Evolutionary conservation across 2,888 invertebrate species (phyloP).

Genomic region (Drosophila setosimentum): DNA sequence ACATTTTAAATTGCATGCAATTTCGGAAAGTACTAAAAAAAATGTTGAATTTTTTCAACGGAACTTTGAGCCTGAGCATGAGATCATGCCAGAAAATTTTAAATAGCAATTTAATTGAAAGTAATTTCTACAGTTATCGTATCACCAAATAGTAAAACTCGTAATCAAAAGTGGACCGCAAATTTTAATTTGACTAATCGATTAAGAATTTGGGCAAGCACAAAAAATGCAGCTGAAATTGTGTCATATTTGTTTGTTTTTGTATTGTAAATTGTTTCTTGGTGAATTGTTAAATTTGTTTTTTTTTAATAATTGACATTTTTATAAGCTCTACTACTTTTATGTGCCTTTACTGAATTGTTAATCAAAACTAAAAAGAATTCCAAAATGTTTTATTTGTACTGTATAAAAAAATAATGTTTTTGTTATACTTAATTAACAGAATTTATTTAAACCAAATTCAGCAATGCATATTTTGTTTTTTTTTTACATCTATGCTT

Average conservation of each 20-base stretch:
- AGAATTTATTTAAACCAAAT: too few relatives aligned
- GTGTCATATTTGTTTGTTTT: slow-evolving; percentile 1
- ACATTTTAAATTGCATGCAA: slow-evolving; percentile 18
- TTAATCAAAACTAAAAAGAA: not conserved
- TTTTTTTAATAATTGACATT: not conserved
- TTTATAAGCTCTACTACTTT: not conserved
- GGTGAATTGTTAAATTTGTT: not conserved
- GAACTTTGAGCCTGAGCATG: slow-evolving; percentile 19
- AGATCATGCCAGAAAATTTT: slow-evolving; percentile 40
- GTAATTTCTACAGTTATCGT: slow-evolving; percentile 36
- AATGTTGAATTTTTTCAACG: not conserved
- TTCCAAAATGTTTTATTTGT: not conserved
- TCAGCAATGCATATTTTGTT: not conserved
- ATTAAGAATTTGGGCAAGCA: slow-evolving; percentile 4
- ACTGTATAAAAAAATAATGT: not conserved
- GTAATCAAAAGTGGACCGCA: slow-evolving; percentile 23
- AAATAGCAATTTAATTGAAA: slow-evolving; percentile 40
- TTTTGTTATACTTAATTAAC: not conserved
- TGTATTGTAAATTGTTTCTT: not conserved
- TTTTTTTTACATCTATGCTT: not conserved
- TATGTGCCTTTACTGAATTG: not conserved
- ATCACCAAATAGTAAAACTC: slow-evolving; percentile 18
- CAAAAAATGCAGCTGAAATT: not conserved
- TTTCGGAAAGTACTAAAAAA: not conserved
- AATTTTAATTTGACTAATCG: slow-evolving; percentile 11